Base-by-base conservation (phyloP, 2,888 invertebrate genomes). In the Ophion ventricosus region DNA sequence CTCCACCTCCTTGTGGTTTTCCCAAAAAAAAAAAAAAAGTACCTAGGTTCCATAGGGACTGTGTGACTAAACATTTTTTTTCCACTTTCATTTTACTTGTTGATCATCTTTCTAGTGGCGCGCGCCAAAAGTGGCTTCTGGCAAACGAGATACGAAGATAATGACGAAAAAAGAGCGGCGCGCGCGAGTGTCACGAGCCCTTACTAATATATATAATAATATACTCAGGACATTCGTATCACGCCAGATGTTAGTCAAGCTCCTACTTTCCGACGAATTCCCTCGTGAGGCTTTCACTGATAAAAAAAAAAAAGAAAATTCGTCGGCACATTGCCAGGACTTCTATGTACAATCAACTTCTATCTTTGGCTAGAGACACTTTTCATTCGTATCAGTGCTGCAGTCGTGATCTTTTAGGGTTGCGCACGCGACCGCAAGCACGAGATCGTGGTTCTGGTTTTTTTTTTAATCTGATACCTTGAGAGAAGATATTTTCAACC, bases 101-200 rank as follows among this genome's bases (percentile, higher is more conserved):
- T 25, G 26, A 2, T 61, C 54, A 17, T 78, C 26, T 25, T 73
- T 23, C 40, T 64, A 35, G 82, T 73, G 82, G 82, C 82, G 77
- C 82, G 67, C 77, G 82, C 77, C 82, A 82, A 78, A 75, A 70
- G 69, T 54, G 84, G 64, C 78, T 78, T 84, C 84, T 84, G 84
- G 78, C 78, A 66, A 84, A 80, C 67, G 81, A 80, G 84, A 84
- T 80, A 82, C 40, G 72, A 64, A 74, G 72, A 80, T 73, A 73
- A 82, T 73, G 23, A 49, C 2, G 49, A 69, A 26, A 35, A 59
- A 66, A 67, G 54, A 70, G 78, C 61, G 78, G 70, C 84, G 74
- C 84, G 74, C 82, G 82, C 82, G 84, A 84, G 82, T 66, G 84
- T 84, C 81, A 79, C 84, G 84, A 82, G 82, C 81, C 59, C 56